These are phyloP conservation scores for Ciconia boyciana DNA, from an alignment of 2,113 vertebrate species.

Conservation along the genomic window DNA sequence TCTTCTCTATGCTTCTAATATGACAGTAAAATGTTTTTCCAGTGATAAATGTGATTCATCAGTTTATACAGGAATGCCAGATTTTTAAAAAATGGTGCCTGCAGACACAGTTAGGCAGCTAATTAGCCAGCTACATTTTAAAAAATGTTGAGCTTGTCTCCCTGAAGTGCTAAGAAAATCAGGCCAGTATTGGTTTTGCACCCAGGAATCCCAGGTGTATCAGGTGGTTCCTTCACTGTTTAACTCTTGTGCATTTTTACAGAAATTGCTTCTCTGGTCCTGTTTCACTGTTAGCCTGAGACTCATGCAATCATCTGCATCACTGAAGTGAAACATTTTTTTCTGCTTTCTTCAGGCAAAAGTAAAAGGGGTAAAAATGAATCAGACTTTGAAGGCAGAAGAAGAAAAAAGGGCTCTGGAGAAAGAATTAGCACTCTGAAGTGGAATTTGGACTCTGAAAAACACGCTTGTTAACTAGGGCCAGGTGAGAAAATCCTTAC, in stretches of 20 bases:
- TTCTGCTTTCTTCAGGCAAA: neutral
- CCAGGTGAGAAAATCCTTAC: neutral
- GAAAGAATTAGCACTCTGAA: neutral
- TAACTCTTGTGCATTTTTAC: neutral
- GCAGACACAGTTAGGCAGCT: neutral
- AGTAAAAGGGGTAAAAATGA: neutral
- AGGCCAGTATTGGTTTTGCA: neutral
- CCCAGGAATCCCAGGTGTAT: neutral
- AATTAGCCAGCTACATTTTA: neutral
- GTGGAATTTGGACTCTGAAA: neutral
- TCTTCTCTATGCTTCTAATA: neutral
- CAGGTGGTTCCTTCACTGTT: neutral
- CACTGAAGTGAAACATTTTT: neutral
- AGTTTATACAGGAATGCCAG: neutral
- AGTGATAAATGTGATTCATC: slow-evolving; percentile 12
- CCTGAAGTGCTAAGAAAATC: neutral
- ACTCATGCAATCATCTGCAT: neutral
- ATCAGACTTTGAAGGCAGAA: neutral
- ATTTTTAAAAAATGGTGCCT: neutral
- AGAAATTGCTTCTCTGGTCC: neutral
- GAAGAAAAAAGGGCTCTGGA: neutral
- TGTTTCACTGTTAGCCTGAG: neutral
- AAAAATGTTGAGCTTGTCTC: neutral
- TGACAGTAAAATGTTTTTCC: slow-evolving; percentile 11
- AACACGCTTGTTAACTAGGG: neutral